These are phyloP conservation scores for Samia ricini DNA, from an alignment of 1,140 invertebrate species.

Conservation along the genomic window DNA sequence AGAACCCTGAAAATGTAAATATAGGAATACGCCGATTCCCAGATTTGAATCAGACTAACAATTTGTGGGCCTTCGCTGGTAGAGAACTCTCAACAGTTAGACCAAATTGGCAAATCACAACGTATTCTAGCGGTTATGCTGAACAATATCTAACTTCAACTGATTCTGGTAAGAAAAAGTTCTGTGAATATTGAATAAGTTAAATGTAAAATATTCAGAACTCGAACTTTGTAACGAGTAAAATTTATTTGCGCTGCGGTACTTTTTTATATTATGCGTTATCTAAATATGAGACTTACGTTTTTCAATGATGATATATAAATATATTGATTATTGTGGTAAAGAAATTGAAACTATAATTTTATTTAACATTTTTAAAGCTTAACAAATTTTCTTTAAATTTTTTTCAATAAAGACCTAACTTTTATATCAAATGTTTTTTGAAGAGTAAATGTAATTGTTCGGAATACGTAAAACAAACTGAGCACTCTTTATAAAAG, in stretches of 20 bases:
- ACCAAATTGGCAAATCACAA: slow-evolving; percentile 38
- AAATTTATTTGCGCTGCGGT: neutral
- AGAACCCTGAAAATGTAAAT: neutral
- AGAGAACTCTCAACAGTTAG: slow-evolving; percentile 38
- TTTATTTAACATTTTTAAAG: no score
- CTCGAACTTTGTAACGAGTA: neutral
- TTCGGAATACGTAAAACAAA: no score
- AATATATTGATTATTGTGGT: no score
- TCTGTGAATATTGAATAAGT: neutral
- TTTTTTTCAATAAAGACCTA: no score
- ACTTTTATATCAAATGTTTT: no score
- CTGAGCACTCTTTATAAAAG: no score
- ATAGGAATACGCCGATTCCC: neutral
- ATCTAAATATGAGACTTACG: no score
- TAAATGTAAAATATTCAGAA: slow-evolving; percentile 7
- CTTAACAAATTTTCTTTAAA: no score
- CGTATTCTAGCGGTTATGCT: slow-evolving; percentile 29
- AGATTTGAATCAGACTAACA: slow-evolving; percentile 8
- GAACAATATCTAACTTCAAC: slow-evolving; percentile 41
- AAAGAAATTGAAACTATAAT: no score
- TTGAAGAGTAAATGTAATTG: no score
- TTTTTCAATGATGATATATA: no score
- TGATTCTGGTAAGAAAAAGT: slow-evolving; percentile 44
- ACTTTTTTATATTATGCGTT: neutral
- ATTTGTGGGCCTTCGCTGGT: slow-evolving; percentile 22